Percentiles rank a stretch among this genome's conserved stretches.
phyloP scores from a whole-genome alignment of 2,797 vertebrate genomes.

The Urophycis tenuis region DNA sequence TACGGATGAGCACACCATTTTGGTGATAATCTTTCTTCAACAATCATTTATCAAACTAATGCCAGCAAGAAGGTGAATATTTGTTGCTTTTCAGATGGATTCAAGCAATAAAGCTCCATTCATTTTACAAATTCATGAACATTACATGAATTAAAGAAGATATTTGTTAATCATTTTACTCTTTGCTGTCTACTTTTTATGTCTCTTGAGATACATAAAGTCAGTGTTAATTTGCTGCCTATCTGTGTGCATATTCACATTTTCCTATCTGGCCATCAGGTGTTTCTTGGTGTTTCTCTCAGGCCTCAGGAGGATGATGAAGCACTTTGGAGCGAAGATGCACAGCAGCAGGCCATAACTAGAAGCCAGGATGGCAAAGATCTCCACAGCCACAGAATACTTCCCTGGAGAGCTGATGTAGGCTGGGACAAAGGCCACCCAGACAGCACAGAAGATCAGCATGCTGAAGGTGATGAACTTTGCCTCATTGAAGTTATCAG shows the following conservation, averaged over 20 bases:
- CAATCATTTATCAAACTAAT: background rate
- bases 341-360: conserved; percentile 22
- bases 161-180: background rate
- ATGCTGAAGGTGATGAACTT: conserved; percentile 40
- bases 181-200: background rate
- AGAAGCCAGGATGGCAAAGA: conserved; percentile 31
- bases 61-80: background rate
- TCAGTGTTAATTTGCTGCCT: too few relatives aligned
- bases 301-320: conserved; percentile 25
- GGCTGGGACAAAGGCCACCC: conserved; percentile 31
- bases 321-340: conserved; percentile 6
- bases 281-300: conserved; percentile 42
- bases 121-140: background rate
- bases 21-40: background rate
- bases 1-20: background rate
- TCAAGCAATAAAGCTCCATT: background rate
- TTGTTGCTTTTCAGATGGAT: too few relatives aligned
- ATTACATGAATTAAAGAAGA: background rate
- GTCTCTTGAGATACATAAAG: too few relatives aligned
- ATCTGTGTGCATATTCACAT: too few relatives aligned
- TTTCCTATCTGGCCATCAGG: conserved; percentile 18
- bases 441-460: conserved; percentile 35
- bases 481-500: conserved; percentile 32
- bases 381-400: conserved; percentile 25
- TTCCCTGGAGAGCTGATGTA: conserved; percentile 41